phyloP scores from a whole-genome alignment of 2,797 vertebrate genomes.

The Hemibagrus guttatus region DNA sequence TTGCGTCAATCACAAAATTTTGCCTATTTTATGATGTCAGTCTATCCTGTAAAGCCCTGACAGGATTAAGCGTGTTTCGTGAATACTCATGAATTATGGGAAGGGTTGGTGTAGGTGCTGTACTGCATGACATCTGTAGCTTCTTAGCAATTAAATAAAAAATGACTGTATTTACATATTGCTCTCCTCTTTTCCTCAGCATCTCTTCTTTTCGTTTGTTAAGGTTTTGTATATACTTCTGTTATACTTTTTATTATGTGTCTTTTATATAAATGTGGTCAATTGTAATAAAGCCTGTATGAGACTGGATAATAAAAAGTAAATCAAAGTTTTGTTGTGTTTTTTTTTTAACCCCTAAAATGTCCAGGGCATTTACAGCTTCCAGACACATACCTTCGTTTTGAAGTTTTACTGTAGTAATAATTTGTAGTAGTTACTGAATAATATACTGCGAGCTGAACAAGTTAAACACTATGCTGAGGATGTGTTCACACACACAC shows the following conservation, averaged over 20 bases:
- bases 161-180: background rate
- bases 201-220: slow-evolving; percentile 52
- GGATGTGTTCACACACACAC: background rate
- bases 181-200: background rate
- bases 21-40: background rate
- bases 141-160: background rate
- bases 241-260: slow-evolving; percentile 63
- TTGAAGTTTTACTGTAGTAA: background rate
- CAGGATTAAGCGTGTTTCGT: background rate
- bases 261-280: slow-evolving; percentile 72
- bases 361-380: background rate
- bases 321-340: background rate
- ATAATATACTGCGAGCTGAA: background rate
- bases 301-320: slow-evolving; percentile 73
- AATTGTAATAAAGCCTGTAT: slow-evolving; percentile 63
- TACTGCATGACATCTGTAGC: slow-evolving; percentile 22
- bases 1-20: background rate
- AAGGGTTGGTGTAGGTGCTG: background rate
- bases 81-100: background rate
- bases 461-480: background rate
- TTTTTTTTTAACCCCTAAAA: background rate
- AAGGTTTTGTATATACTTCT: slow-evolving; percentile 74
- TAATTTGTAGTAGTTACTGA: background rate
- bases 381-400: background rate
- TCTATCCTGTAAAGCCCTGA: background rate